A percentile compares a stretch with the other conserved stretches of the same genome.
Evolutionary conservation across 2,113 vertebrate species (phyloP).

Genomic region (Atrichornis clamosus): DNA sequence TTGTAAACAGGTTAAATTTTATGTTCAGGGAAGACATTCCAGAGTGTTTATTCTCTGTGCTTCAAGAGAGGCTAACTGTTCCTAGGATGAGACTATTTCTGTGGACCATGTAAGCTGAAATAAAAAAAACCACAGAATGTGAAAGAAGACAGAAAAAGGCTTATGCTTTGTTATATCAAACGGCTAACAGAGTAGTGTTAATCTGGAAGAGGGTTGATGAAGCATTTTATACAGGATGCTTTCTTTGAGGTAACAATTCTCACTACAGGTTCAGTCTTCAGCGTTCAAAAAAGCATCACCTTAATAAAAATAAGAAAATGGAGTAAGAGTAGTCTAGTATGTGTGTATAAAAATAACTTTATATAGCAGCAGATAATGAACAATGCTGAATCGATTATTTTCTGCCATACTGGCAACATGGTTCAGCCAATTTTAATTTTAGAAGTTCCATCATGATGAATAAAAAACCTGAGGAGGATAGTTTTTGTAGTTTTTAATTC

Average conservation of each 20-base stretch:
- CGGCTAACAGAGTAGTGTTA: neutral
- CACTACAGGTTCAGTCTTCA: neutral
- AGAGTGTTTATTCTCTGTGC: neutral
- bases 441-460: neutral
- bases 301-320: neutral
- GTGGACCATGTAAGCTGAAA: neutral
- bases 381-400: neutral
- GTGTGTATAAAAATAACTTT: neutral
- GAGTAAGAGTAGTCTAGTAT: neutral
- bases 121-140: neutral
- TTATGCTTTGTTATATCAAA: neutral
- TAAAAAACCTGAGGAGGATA: neutral
- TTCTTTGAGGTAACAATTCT: constrained; percentile 1
- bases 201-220: neutral
- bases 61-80: neutral
- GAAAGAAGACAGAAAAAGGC: neutral
- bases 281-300: neutral
- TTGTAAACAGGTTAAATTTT: neutral
- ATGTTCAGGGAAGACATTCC: neutral
- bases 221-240: neutral
- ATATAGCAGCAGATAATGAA: neutral
- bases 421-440: neutral
- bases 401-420: neutral
- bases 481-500: neutral
- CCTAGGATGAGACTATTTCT: neutral